Conservation (phyloP, 2,888 invertebrate genomes). For the Punctoribates punctum region DNA sequence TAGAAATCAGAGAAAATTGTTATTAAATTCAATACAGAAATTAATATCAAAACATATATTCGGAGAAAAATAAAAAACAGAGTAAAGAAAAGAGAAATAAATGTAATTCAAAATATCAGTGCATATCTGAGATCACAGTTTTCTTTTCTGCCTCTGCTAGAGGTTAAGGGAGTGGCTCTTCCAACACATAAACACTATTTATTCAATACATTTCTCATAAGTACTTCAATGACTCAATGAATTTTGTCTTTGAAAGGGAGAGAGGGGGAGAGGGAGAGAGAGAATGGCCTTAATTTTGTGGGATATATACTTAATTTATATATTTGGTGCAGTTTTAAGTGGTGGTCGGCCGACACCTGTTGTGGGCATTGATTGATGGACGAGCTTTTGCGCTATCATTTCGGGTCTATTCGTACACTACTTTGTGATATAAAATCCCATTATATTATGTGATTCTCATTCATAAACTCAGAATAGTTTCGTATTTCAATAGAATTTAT, state of each 20-base stretch:
- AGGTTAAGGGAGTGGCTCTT: constrained; percentile 1
- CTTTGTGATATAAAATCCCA: too few relatives aligned
- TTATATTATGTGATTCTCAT: too few relatives aligned
- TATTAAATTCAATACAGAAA: too few relatives aligned
- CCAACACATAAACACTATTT: neutral
- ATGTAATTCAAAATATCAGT: neutral
- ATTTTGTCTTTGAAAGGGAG: too few relatives aligned
- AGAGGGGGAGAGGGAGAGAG: neutral
- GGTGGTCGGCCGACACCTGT: constrained; percentile 31
- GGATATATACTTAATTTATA: neutral
- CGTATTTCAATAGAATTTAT: too few relatives aligned
- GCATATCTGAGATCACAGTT: neutral
- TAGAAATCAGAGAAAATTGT: too few relatives aligned
- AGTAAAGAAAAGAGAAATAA: too few relatives aligned
- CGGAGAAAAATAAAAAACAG: too few relatives aligned
- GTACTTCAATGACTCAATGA: neutral
- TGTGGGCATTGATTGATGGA: constrained; percentile 21
- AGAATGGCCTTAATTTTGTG: constrained; percentile 1
- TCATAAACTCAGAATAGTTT: too few relatives aligned
- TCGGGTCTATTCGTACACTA: neutral
- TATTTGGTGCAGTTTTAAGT: neutral
- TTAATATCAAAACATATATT: too few relatives aligned
- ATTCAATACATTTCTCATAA: neutral
- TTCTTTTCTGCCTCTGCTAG: neutral
- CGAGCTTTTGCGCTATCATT: neutral